Base-by-base conservation (phyloP, 2,888 invertebrate species). In the Plagodis pulveraria region DNA sequence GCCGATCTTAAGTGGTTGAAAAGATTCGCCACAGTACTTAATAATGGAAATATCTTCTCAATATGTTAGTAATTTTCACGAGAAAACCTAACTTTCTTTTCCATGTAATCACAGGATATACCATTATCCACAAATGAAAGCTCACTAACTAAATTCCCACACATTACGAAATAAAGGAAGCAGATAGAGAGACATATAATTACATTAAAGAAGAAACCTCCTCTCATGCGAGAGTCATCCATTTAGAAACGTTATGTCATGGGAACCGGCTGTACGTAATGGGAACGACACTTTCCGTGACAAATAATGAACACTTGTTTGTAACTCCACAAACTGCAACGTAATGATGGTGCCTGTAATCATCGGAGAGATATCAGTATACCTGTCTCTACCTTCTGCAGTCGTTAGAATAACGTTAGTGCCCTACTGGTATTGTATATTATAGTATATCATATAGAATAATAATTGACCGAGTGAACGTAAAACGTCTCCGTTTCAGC, bases 291-390 rank as follows among this genome's bases (percentile, higher is more conserved):
- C 69, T 66, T 63, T 58, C 57, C 63, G 63, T 66, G 66, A 66
- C 73, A 63, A 67, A 72, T 72, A 74, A 74, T 70, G 69, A 72
- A 72, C 70, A 66, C 60, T 61, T 56, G 69, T 68, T 62, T 65
- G 52, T 58, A 67, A 67, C 65, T 63, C 64, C 61, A 66, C 65
- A 45, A 55, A 63, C 49, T 61, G 50, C 50, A 41, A 36, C 41
- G 40, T 62, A 61, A 64, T 65, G 38, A 58, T 48, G 54, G 38
- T 38, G 0, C 50, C 56, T 57, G 33, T 34, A 9, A 51, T 53
- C 8, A 22, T 22, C 22, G 22, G 22, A 22, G 22, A 22, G 22
- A 22, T 22, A 22, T 22, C 22, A 22, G 22, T 22, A 22, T 22
- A 22, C 22, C 22, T 22, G 22, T 22, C 22, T 22, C 4, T 22